A percentile compares a stretch with the other conserved stretches of the same genome.
Conservation (phyloP, 2,888 invertebrate genomes). For the Adineta ricciae region DNA sequence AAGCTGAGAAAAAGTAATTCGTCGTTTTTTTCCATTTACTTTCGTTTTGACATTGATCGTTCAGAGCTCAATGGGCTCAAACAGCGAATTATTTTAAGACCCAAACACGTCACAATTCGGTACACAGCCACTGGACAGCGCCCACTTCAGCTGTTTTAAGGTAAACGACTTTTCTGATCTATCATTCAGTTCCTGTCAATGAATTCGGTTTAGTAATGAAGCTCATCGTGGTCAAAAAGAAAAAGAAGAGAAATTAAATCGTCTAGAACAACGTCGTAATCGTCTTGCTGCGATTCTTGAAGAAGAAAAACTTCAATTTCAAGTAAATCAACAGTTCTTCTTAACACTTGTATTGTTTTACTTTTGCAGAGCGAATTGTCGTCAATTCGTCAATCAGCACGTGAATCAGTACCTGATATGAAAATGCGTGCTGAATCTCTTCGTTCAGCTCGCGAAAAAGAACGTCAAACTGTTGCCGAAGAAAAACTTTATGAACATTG, state of each 20-base stretch:
- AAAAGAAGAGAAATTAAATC: slow-evolving; percentile 8
- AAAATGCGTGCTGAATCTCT: slow-evolving; percentile 42
- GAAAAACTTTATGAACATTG: slow-evolving; percentile 47
- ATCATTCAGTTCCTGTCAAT: background rate
- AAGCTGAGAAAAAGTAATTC: slow-evolving; percentile 14
- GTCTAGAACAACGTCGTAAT: slow-evolving; percentile 12
- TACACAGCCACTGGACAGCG: slow-evolving; percentile 6
- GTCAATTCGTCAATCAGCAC: slow-evolving; percentile 1
- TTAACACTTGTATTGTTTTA: background rate
- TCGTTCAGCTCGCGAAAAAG: slow-evolving; percentile 45
- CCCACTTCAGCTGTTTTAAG: background rate
- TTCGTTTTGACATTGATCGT: background rate
- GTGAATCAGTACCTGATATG: slow-evolving; percentile 41
- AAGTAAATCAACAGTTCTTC: background rate
- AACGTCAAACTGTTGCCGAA: slow-evolving; percentile 45
- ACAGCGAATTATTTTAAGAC: slow-evolving; percentile 7
- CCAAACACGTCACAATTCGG: background rate
- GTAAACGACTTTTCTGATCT: background rate
- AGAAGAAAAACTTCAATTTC: background rate
- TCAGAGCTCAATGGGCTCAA: background rate
- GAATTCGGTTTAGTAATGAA: background rate
- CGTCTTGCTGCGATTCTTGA: background rate
- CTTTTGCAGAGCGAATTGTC: background rate
- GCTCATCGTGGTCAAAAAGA: background rate
- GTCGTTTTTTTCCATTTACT: too few relatives aligned